These are phyloP conservation scores for Lophius piscatorius DNA, from an alignment of 2,113 vertebrate genomes.

Conservation along the genomic window DNA sequence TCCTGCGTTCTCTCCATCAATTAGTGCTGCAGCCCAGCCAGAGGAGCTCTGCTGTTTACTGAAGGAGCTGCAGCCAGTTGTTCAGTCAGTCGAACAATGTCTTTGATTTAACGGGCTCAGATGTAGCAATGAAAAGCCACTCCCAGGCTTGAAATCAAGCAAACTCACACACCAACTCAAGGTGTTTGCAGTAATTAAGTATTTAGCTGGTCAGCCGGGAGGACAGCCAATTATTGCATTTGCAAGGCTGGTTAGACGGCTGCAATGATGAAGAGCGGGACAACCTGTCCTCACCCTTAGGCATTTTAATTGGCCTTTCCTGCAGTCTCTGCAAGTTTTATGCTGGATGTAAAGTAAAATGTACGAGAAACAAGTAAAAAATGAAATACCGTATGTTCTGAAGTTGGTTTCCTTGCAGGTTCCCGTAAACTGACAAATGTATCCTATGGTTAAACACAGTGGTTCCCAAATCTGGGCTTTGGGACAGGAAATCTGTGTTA, in stretches of 20 bases:
- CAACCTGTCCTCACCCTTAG: constrained; percentile 6
- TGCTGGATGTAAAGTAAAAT: background rate
- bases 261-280: no score
- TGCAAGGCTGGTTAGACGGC: no score
- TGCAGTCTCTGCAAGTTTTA: constrained; percentile 72
- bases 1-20: constrained; percentile 82
- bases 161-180: background rate
- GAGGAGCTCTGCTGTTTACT: constrained; percentile 81
- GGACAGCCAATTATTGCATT: constrained; percentile 11
- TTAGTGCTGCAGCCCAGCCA: constrained; percentile 80
- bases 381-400: no score
- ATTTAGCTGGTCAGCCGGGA: constrained; percentile 5
- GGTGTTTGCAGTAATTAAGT: constrained; percentile 6
- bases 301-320: constrained; percentile 6
- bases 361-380: background rate
- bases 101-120: constrained; percentile 19
- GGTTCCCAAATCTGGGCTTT: no score
- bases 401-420: no score
- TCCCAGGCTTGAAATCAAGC: constrained; percentile 12
- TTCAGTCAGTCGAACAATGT: constrained; percentile 28
- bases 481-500: no score
- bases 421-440: no score
- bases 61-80: constrained; percentile 65
- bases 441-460: no score
- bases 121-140: background rate